Base-by-base conservation (phyloP, 2,113 vertebrate species). In the Entosphenus tridentatus region DNA sequence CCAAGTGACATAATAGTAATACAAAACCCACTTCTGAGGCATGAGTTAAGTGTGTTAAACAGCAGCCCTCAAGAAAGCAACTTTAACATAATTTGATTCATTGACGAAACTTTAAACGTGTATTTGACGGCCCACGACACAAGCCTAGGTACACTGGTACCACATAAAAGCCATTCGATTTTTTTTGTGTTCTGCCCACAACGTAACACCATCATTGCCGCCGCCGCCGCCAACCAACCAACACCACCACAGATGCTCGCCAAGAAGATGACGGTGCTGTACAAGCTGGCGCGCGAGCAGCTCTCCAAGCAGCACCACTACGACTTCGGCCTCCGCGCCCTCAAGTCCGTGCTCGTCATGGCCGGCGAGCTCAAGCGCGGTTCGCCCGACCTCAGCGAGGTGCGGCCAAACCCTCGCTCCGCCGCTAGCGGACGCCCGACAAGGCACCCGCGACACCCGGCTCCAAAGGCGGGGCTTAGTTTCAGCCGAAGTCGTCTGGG, bases 181-280 rank as follows among this genome's bases (percentile, higher is more conserved):
- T 11, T 56, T n/a, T 67, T n/a, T 14, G 10, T 3, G 17, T 11
- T 2, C 21, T 11, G 59, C 21, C 39, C 18, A 8, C 11, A 56
- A 65, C 17, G 17, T 21, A 67, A n/a, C n/a, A 67, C n/a, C 9
- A n/a, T n/a, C 11, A 67, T 8, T 67, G 62, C n/a, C 11, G 9
- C 21, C 62, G 9, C 62, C 21, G 55, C 54, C 10, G 2, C 39
- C 39, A 39, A 39, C 39, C 39, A 39, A 39, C 39, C 39, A 39
- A 39, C 39, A 39, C 39, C 39, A 17, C 17, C 71, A 69, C 68
- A 98, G 93, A 78, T 82, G 1, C 80, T 98, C 76, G 92, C 93
- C 69, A 95, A 89, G 74, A 98, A 98, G 82, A 97, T 97, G 93
- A 97, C 92, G 0, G 92, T 95, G 2, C 76, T 98, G n/a, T 98